Evolutionary conservation across 30 jellyfish, hydroid and myxozoan species (phyloP).

Genomic region (Aurelia sp.): DNA sequence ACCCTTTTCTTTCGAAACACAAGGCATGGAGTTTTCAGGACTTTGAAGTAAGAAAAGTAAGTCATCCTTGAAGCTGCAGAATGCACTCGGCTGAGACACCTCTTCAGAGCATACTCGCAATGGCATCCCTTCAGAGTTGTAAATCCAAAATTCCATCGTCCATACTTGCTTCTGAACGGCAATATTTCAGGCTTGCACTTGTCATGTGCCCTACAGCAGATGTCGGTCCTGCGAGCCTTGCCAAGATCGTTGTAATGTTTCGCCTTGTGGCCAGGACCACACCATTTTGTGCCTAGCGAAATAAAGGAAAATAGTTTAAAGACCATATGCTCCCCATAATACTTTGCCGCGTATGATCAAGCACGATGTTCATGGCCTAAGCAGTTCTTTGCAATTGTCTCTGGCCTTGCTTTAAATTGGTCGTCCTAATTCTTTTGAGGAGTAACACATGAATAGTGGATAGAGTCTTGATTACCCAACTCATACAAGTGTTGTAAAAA

Average conservation of each 20-base stretch:
- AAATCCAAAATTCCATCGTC: neutral
- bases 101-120: neutral
- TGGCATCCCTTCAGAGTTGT: neutral
- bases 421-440: too few relatives aligned
- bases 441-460: too few relatives aligned
- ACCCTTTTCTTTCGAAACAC: too few relatives aligned
- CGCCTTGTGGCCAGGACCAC: slow-evolving; percentile 51
- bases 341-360: neutral
- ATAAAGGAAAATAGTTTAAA: neutral
- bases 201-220: slow-evolving; percentile 34
- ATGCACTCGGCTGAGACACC: neutral
- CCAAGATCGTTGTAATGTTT: slow-evolving; percentile 34
- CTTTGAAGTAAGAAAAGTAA: too few relatives aligned
- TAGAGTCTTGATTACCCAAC: too few relatives aligned
- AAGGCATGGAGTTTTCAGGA: too few relatives aligned
- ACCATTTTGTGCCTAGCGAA: slow-evolving; percentile 39
- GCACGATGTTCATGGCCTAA: too few relatives aligned
- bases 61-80: too few relatives aligned
- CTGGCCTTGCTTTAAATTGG: too few relatives aligned
- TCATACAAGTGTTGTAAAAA: too few relatives aligned
- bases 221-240: slow-evolving; percentile 8
- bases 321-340: neutral
- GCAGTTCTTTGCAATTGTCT: too few relatives aligned
- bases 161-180: neutral
- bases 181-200: neutral